A percentile compares a stretch with the other conserved stretches of the same genome.
phyloP scores from a whole-genome alignment of 2,888 invertebrate genomes.

The Agrochola lychnidis region DNA sequence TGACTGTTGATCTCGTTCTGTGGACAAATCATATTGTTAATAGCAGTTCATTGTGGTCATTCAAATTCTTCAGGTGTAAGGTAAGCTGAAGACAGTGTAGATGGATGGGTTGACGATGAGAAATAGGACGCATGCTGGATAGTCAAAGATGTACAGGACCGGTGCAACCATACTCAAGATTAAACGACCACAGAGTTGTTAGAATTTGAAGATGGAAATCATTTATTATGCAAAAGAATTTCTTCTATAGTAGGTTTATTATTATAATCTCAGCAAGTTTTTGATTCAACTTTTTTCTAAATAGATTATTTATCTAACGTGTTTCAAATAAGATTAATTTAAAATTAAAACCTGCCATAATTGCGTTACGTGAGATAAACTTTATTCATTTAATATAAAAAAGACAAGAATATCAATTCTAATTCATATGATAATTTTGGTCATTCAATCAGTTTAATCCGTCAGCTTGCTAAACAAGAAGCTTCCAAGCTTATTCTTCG shows the following conservation, averaged over 20 bases:
- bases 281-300: not conserved
- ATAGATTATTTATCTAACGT: not conserved
- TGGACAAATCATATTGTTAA: conserved; percentile 59
- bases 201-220: not conserved
- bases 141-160: not conserved
- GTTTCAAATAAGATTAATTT: not conserved
- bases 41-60: not conserved
- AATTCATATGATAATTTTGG: conserved; percentile 31
- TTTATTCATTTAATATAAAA: not conserved
- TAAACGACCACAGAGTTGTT: not conserved
- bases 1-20: conserved; percentile 89
- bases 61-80: not conserved
- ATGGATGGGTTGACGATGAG: no score
- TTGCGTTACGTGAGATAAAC: not conserved
- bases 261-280: not conserved
- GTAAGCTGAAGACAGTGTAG: not conserved
- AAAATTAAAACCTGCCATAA: not conserved
- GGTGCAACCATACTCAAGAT: not conserved
- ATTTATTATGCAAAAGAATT: not conserved
- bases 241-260: no score
- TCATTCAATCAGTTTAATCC: conserved; percentile 17
- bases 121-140: not conserved
- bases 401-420: not conserved
- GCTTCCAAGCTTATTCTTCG: not conserved
- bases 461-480: not conserved